These are phyloP conservation scores for Fabriciana adippe DNA, from an alignment of 2,888 invertebrate species.

Conservation along the genomic window DNA sequence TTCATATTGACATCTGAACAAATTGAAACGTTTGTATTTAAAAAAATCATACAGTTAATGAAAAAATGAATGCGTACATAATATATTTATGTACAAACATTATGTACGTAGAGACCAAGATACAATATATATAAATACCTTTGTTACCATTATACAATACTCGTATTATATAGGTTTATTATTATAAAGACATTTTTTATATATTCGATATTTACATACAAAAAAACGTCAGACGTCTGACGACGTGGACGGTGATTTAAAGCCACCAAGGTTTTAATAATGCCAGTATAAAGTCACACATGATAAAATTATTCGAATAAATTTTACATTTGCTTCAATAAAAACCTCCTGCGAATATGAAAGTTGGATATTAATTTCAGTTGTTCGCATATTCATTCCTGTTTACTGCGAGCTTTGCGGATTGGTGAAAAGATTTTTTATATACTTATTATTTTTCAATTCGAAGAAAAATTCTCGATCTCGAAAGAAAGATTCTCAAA, in stretches of 20 bases:
- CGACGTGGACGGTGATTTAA: slow-evolving; percentile 21
- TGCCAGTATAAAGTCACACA: slow-evolving; percentile 30
- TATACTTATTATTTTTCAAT: neutral
- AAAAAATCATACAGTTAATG: neutral
- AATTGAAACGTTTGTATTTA: neutral
- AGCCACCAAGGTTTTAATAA: slow-evolving; percentile 27
- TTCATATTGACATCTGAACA: slow-evolving; percentile 5
- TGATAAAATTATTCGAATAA: slow-evolving; percentile 34
- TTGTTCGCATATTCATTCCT: slow-evolving; percentile 40
- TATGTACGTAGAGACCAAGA: neutral
- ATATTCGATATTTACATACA: slow-evolving; percentile 13
- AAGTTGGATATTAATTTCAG: slow-evolving; percentile 41
- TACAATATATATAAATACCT: no score
- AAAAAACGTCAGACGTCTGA: slow-evolving; percentile 26
- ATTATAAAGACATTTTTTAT: no score
- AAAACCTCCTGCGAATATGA: slow-evolving; percentile 35
- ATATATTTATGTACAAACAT: neutral
- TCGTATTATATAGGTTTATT: no score
- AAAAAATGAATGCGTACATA: neutral
- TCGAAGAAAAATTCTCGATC: slow-evolving; percentile 2
- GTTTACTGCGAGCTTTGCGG: slow-evolving; percentile 30
- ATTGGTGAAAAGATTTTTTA: slow-evolving; percentile 16
- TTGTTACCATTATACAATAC: no score
- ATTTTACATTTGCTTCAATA: slow-evolving; percentile 35
- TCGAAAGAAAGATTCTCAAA: no score